Evolutionary conservation across 2,888 invertebrate species (phyloP).

Genomic region (Eurytoma californica): DNA sequence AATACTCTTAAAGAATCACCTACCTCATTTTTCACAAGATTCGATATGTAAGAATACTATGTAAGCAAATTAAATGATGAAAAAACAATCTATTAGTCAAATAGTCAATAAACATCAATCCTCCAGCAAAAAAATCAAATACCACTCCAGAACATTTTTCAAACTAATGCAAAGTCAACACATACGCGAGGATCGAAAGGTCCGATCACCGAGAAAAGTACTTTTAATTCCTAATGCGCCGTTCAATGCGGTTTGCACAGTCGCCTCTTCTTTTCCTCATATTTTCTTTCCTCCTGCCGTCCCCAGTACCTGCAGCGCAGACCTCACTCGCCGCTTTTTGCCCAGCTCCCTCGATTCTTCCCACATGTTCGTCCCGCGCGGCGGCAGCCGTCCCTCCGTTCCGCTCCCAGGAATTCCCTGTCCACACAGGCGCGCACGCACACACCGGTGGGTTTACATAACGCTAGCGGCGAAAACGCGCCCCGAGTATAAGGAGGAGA

Average conservation of each 20-base stretch:
- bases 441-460: constrained; percentile 30
- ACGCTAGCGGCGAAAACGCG: constrained; percentile 12
- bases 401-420: background rate
- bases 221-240: background rate
- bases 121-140: no score
- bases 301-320: background rate
- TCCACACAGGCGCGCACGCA: background rate
- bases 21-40: no score
- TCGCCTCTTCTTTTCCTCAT: background rate
- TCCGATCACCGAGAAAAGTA: background rate
- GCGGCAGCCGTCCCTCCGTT: background rate
- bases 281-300: background rate
- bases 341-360: background rate
- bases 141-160: no score
- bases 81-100: no score
- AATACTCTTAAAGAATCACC: no score
- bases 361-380: background rate
- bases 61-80: no score
- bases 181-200: no score
- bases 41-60: no score
- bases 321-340: background rate
- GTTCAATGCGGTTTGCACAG: background rate
- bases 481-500: constrained; percentile 2
- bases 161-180: no score
- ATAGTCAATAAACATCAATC: no score